Conservation (phyloP, 1,140 invertebrate species). For the Diuraphis noxia region DNA sequence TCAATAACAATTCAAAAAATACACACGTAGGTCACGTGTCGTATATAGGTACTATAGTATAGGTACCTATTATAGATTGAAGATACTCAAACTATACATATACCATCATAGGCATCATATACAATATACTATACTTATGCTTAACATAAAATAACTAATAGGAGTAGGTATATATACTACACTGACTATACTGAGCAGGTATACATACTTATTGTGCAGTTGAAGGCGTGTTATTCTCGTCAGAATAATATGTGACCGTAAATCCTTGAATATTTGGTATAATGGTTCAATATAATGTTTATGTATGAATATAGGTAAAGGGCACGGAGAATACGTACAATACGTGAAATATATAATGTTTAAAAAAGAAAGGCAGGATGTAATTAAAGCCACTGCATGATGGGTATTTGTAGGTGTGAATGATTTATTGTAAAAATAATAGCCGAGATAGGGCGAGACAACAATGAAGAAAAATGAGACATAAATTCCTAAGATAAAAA, state of each 20-base stretch:
- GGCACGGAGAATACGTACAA: not conserved
- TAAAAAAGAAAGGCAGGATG: not conserved
- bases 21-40: too few species aligned
- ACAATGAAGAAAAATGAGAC: not conserved
- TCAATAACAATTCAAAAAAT: not conserved
- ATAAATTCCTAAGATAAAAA: not conserved
- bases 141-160: not conserved
- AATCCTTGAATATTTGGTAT: slow-evolving; percentile 1
- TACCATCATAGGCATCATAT: too few species aligned
- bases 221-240: not conserved
- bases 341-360: not conserved
- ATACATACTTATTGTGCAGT: not conserved
- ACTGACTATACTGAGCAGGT: not conserved
- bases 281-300: not conserved
- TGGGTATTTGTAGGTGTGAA: not conserved
- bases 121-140: too few species aligned
- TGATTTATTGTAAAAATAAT: not conserved
- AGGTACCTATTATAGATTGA: not conserved
- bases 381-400: not conserved
- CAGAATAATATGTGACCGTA: not conserved
- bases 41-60: too few species aligned
- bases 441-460: not conserved
- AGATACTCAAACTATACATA: not conserved
- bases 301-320: not conserved
- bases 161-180: not conserved